Percentiles rank a stretch among this genome's conserved stretches.
These are phyloP conservation scores for Ptychadena robeensis DNA, from an alignment of 2,797 vertebrate genomes.

Conservation along the genomic window DNA sequence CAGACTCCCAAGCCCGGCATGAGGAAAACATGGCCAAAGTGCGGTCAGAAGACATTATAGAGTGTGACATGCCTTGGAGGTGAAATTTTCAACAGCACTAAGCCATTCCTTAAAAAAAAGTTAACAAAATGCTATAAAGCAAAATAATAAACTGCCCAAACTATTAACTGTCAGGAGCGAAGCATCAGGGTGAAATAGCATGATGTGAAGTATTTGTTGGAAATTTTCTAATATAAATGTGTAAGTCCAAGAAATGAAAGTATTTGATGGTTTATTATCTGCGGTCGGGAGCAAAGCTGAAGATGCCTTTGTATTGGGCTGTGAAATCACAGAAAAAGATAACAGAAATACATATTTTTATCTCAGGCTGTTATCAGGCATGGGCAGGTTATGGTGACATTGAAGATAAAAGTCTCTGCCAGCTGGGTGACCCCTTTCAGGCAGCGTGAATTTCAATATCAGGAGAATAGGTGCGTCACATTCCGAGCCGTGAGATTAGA, in stretches of 20 bases:
- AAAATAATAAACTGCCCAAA: conserved; percentile 1
- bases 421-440: conserved; percentile 39
- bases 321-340: conserved; percentile 42
- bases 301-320: conserved; percentile 43
- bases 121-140: not conserved
- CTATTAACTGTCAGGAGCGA: not conserved
- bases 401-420: conserved; percentile 37
- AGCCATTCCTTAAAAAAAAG: not conserved
- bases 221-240: conserved; percentile 46
- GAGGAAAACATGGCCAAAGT: not conserved
- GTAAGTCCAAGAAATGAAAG: conserved; percentile 19
- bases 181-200: not conserved
- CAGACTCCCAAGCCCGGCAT: not conserved
- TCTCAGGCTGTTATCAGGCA: conserved; percentile 39
- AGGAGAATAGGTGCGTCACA: conserved; percentile 14
- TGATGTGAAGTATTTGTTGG: conserved; percentile 12
- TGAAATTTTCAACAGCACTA: conserved; percentile 6
- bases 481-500: conserved; percentile 12
- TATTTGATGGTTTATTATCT: conserved; percentile 48
- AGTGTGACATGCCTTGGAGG: not conserved
- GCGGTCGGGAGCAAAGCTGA: not conserved
- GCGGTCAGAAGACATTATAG: not conserved
- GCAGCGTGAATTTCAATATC: conserved; percentile 32
- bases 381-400: conserved; percentile 51
- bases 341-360: conserved; percentile 48